Evolutionary conservation across 1,140 invertebrate genomes (phyloP).

Genomic region (Papilio aristodemus): DNA sequence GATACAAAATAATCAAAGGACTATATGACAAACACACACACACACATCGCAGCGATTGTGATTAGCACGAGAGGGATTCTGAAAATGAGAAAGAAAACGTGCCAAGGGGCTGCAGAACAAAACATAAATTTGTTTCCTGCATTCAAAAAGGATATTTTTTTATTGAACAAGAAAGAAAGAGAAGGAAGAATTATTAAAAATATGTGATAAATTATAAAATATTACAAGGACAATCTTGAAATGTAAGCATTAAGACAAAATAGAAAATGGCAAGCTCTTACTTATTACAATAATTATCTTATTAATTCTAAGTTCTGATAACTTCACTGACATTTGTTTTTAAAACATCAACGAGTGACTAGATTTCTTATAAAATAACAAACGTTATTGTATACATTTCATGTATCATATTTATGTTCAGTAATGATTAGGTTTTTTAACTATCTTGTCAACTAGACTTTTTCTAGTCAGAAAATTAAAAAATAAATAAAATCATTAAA

Average conservation of each 20-base stretch:
- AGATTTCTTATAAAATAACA: conserved; percentile 55
- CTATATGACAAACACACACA: conserved; percentile 30
- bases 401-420: conserved; percentile 18
- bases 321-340: conserved; percentile 71
- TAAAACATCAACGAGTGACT: conserved; percentile 67
- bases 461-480: conserved; percentile 30
- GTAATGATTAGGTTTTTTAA: conserved; percentile 11
- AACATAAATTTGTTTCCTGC: conserved; percentile 67
- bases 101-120: conserved; percentile 43
- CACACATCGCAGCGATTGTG: background rate
- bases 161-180: conserved; percentile 37
- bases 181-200: conserved; percentile 25
- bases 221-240: conserved; percentile 60
- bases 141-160: conserved; percentile 52
- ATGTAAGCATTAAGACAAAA: conserved; percentile 54
- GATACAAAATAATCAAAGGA: conserved; percentile 59
- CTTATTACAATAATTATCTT: conserved; percentile 64
- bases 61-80: conserved; percentile 24
- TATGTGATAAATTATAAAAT: conserved; percentile 38
- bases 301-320: conserved; percentile 69
- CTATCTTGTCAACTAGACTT: conserved; percentile 15
- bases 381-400: conserved; percentile 19
- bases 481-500: conserved; percentile 31
- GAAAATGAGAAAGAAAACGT: conserved; percentile 42
- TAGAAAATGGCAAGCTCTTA: conserved; percentile 73